Evolutionary conservation across 2,113 vertebrate species (phyloP).

Genomic region (Psilopsiagon aurifrons): DNA sequence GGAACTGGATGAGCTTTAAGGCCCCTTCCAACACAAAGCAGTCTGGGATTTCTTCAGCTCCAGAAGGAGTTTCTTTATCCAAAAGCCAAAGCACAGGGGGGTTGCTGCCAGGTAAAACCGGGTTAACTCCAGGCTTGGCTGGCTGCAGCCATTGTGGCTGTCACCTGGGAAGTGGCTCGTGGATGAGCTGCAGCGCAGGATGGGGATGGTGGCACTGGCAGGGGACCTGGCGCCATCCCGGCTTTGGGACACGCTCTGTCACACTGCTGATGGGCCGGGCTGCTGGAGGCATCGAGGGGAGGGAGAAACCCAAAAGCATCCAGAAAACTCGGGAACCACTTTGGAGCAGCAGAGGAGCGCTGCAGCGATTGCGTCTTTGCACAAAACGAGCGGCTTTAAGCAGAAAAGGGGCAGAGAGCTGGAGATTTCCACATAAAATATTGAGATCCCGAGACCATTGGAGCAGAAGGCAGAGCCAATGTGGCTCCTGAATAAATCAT

Average conservation of each 20-base stretch:
- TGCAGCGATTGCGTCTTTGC: fast-evolving
- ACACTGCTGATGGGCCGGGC: neutral
- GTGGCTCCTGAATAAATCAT: constrained; percentile 67
- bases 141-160: neutral
- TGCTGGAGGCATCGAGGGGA: neutral
- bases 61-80: neutral
- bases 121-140: neutral
- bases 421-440: constrained; percentile 68
- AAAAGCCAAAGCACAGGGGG: neutral
- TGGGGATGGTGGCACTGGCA: neutral
- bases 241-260: neutral
- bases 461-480: neutral
- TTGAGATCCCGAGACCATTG: constrained; percentile 13
- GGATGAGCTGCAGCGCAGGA: neutral
- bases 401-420: constrained; percentile 28
- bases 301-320: neutral
- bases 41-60: neutral
- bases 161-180: neutral
- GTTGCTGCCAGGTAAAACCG: neutral
- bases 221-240: fast-evolving
- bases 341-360: neutral
- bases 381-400: neutral
- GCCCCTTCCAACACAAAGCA: neutral
- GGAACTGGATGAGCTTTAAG: neutral
- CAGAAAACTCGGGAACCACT: neutral